Evolutionary conservation across 2,113 vertebrate genomes (phyloP).

Genomic region (Coptodon rendalli): DNA sequence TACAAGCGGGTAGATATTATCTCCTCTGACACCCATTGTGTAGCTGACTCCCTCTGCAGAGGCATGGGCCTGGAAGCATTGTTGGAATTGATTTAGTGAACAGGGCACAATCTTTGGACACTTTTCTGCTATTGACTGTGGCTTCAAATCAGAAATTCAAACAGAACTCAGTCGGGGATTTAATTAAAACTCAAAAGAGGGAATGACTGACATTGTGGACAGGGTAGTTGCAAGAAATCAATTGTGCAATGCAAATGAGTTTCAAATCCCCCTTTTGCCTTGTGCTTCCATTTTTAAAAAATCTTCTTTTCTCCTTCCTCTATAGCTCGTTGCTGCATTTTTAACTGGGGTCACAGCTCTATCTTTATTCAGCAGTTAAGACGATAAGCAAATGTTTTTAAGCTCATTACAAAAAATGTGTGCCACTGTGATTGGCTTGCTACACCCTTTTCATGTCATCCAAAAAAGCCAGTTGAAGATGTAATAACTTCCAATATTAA

Average conservation of each 20-base stretch:
- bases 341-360: neutral
- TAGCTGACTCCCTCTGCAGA: conserved; percentile 30
- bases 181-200: conserved; percentile 68
- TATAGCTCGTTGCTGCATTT: neutral
- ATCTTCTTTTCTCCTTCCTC: neutral
- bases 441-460: neutral
- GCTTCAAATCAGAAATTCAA: conserved; percentile 62
- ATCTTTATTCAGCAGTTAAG: conserved; percentile 27
- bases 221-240: conserved; percentile 56
- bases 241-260: conserved; percentile 59
- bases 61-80: conserved; percentile 31
- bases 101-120: conserved; percentile 56
- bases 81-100: conserved; percentile 65
- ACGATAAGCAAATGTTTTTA: conserved; percentile 34
- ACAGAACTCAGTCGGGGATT: conserved; percentile 65
- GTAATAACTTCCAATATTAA: neutral
- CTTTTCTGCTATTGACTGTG: conserved; percentile 58
- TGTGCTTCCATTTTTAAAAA: conserved; percentile 11
- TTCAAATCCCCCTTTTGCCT: conserved; percentile 27
- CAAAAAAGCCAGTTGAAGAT: neutral
- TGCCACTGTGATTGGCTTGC: neutral
- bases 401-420: conserved; percentile 28
- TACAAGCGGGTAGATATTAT: conserved; percentile 43
- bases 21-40: conserved; percentile 43
- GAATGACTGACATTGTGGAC: conserved; percentile 65